Conservation (phyloP, 1,140 invertebrate genomes). For the Thaumatotibia leucotreta region DNA sequence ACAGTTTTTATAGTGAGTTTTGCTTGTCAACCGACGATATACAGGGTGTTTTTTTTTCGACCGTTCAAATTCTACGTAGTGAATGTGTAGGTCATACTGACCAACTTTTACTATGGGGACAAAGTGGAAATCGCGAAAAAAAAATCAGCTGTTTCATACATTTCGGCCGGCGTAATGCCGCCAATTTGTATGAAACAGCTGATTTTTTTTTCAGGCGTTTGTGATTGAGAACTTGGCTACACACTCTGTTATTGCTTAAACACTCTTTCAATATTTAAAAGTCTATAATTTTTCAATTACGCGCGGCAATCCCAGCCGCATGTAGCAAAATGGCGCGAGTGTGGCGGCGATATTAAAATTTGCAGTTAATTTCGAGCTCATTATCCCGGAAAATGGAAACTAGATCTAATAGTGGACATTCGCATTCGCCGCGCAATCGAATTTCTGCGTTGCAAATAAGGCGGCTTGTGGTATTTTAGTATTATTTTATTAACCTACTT, state of each 20-base stretch:
- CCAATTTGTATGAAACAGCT: too few species aligned
- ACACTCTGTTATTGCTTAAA: background rate
- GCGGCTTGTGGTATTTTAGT: background rate
- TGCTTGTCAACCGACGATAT: too few species aligned
- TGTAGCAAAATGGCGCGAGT: background rate
- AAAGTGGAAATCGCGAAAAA: too few species aligned
- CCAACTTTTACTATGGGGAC: too few species aligned
- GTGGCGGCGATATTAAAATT: constrained; percentile 3
- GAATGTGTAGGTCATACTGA: too few species aligned
- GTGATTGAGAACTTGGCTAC: too few species aligned
- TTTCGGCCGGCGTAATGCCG: too few species aligned
- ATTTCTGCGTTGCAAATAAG: background rate
- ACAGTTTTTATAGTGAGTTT: too few species aligned
- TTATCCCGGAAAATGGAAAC: background rate
- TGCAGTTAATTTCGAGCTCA: constrained; percentile 10
- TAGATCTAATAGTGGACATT: constrained; percentile 9
- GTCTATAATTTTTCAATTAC: background rate
- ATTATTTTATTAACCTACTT: background rate
- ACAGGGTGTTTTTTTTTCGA: too few species aligned
- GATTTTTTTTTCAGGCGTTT: too few species aligned
- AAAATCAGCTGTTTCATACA: too few species aligned
- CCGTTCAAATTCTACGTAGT: too few species aligned
- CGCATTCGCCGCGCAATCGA: background rate
- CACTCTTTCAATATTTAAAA: background rate
- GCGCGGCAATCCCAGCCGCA: background rate